A percentile compares a stretch with the other conserved stretches of the same genome.
Conservation (phyloP, 2,888 invertebrate genomes). For the Arrhopalites spinosus region DNA sequence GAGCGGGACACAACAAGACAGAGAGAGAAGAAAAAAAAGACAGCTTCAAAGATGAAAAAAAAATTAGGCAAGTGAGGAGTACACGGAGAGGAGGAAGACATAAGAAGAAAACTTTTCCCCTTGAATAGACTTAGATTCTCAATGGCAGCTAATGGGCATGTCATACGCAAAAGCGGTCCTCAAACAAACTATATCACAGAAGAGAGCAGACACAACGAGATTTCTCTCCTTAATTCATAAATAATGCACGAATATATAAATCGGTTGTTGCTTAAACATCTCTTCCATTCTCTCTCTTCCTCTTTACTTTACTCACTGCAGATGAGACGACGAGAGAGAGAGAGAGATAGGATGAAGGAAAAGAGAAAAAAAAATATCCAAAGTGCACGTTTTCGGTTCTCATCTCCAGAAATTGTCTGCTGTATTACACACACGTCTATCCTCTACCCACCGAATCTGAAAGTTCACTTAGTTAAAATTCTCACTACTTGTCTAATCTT, state of each 20-base stretch:
- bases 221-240: constrained; percentile 50
- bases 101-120: constrained; percentile 47
- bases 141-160: constrained; percentile 50
- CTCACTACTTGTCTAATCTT: constrained; percentile 1
- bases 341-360: neutral
- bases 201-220: constrained; percentile 1
- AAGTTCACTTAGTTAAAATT: constrained; percentile 9
- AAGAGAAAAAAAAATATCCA: constrained; percentile 17
- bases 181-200: constrained; percentile 23
- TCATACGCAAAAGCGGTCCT: constrained; percentile 47
- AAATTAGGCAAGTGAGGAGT: constrained; percentile 35
- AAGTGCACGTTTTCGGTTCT: constrained; percentile 28
- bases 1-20: constrained; percentile 35
- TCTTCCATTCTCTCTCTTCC: constrained; percentile 10
- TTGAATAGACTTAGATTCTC: constrained; percentile 44
- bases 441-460: neutral
- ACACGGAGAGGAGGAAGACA: constrained; percentile 41
- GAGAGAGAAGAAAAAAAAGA: constrained; percentile 11
- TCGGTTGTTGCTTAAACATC: constrained; percentile 7
- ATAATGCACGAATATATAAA: constrained; percentile 49
- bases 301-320: neutral
- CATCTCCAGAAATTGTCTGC: constrained; percentile 26
- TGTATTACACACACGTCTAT: constrained; percentile 13
- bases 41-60: constrained; percentile 15
- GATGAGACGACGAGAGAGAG: neutral